Percentiles rank a stretch among this genome's conserved stretches.
Evolutionary conservation across 2,113 vertebrate species (phyloP).

Genomic region (Nerophis lumbriciformis): DNA sequence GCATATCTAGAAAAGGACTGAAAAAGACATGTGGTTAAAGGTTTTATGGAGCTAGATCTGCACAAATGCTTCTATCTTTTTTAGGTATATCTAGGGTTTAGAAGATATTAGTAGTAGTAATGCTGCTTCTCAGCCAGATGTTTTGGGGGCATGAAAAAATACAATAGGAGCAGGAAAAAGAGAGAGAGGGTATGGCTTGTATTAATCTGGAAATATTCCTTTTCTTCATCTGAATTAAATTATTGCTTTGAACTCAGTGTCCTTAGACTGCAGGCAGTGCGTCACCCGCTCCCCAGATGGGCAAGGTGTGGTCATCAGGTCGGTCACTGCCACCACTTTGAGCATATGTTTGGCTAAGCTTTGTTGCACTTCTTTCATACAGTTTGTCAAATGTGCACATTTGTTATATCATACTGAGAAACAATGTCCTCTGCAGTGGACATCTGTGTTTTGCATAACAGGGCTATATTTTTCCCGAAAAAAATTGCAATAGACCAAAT

Average conservation of each 20-base stretch:
- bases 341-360: slow-evolving; percentile 42
- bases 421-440: no score
- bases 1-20: slow-evolving; percentile 10
- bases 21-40: slow-evolving; percentile 8
- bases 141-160: slow-evolving; percentile 64
- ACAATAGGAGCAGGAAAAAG: slow-evolving; percentile 53
- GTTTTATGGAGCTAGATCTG: slow-evolving; percentile 9
- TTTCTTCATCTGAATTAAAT: slow-evolving; percentile 78
- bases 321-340: slow-evolving; percentile 58
- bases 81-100: slow-evolving; percentile 25
- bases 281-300: slow-evolving; percentile 68
- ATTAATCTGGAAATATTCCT: slow-evolving; percentile 77
- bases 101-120: slow-evolving; percentile 16
- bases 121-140: slow-evolving; percentile 53
- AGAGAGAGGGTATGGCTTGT: slow-evolving; percentile 69
- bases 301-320: slow-evolving; percentile 60
- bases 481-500: no score
- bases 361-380: slow-evolving; percentile 49
- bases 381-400: slow-evolving; percentile 51
- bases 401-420: slow-evolving; percentile 49
- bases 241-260: slow-evolving; percentile 71
- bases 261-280: slow-evolving; percentile 60
- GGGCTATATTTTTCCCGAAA: no score
- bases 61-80: slow-evolving; percentile 17
- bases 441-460: no score